Base-by-base conservation (phyloP, 2,113 vertebrate genomes). In the Gadus chalcogrammus region DNA sequence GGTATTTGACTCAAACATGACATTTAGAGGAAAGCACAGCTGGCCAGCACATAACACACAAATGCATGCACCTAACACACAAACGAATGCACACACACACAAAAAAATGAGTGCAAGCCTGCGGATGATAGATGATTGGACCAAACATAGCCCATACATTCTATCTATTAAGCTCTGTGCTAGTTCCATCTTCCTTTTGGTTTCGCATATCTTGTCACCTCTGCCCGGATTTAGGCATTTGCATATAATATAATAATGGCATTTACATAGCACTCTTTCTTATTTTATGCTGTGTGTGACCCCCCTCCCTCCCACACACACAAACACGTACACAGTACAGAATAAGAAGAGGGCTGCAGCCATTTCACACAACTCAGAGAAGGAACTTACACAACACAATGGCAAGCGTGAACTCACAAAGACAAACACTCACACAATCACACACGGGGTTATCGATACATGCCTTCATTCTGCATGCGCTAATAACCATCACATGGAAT, bases 21-120 rank as follows among this genome's bases (percentile, higher is more conserved):
- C 87, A 84, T 88, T 88, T 86, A 65, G 69, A 82, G 75, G 73
- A 79, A 84, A 78, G 83, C 79, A 76, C 83, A 84, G 79, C 74
- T 70, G 56, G 52, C 42, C 72, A 66, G 70, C 70, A 1, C 56
- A 18, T 61, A 42, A 62, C 24, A 66, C 55, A 60, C 61, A 59
- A 24, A 24, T 3, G 24, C 24, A 24, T 24, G 24, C 24, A 20
- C 20, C 20, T 20, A 20, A 20, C 20, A 20, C 56, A 61, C 59
- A 35, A 28, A 31, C 67, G 20, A 20, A 20, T 20, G 27, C 69
- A 69, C 53, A 15, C 12, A 59, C 62, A 20, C 20, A 20, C 20
- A 20, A 20, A 20, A 20, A 20, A 20, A 20, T 20, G 62, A 16
- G 16, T 31, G 62, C 6, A 17, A 22, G 38, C 24, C n/a, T 22